Conservation (phyloP, 2,797 vertebrate species). For the Phoebastria nigripes region DNA sequence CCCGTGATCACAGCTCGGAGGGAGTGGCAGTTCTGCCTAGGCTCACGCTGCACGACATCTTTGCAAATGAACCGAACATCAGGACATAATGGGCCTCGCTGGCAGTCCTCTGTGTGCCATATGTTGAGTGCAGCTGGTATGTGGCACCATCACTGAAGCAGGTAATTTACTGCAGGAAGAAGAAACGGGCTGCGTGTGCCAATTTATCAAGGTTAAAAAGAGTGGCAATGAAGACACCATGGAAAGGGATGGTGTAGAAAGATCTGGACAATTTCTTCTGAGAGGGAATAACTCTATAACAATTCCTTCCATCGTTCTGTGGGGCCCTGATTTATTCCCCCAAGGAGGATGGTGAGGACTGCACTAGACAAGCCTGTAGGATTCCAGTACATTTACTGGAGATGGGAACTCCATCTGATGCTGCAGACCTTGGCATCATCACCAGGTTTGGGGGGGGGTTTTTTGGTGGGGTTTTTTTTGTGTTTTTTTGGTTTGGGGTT, state of each 20-base stretch:
- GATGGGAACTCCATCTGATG: neutral
- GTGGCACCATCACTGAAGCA: neutral
- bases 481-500: too few species aligned
- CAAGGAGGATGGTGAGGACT: neutral
- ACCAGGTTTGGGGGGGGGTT: too few species aligned
- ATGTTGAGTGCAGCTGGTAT: slow-evolving; percentile 31
- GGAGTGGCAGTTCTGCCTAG: neutral
- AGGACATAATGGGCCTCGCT: slow-evolving; percentile 22
- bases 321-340: neutral
- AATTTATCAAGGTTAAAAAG: neutral
- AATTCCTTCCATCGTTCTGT: fast-evolving
- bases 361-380: neutral
- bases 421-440: neutral
- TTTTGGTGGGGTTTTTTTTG: too few species aligned
- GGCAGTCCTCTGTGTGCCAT: slow-evolving; percentile 23
- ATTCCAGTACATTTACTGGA: neutral
- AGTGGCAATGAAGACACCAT: neutral
- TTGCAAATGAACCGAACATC: neutral
- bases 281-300: neutral
- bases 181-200: neutral
- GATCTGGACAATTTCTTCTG: neutral
- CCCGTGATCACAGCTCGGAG: neutral
- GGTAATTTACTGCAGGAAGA: slow-evolving; percentile 10
- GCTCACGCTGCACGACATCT: neutral
- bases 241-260: neutral